Evolutionary conservation across 2,797 vertebrate genomes (phyloP).

Genomic region (Gouania willdenowi): DNA sequence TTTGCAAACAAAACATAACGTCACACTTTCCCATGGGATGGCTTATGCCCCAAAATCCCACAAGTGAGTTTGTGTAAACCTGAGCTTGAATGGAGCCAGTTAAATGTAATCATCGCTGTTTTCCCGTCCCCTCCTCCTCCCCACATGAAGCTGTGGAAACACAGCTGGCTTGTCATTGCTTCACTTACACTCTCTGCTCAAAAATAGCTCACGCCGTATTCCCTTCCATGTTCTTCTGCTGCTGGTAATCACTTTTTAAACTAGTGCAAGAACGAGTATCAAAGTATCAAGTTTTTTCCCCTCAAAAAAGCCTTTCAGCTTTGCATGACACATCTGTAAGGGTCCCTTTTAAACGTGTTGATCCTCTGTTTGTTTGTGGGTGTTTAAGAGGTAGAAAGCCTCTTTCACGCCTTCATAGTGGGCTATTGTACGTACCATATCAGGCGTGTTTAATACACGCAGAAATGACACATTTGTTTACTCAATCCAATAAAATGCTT

Average conservation of each 20-base stretch:
- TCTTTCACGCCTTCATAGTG: slow-evolving; percentile 43
- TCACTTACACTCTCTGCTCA: slow-evolving; percentile 31
- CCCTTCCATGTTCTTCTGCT: slow-evolving; percentile 33
- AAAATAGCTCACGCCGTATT: slow-evolving; percentile 37
- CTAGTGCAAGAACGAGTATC: slow-evolving; percentile 1
- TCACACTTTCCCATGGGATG: slow-evolving; percentile 15
- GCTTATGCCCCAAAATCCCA: slow-evolving; percentile 6
- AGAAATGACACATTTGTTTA: background rate
- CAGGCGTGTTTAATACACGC: slow-evolving; percentile 28
- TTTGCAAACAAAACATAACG: slow-evolving; percentile 7
- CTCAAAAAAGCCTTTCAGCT: slow-evolving; percentile 5
- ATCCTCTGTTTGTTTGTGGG: slow-evolving; percentile 57
- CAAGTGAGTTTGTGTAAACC: slow-evolving; percentile 33
- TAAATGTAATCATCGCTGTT: slow-evolving; percentile 24
- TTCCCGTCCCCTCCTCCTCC: slow-evolving; percentile 21
- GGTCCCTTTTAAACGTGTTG: slow-evolving; percentile 12
- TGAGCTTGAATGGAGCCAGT: slow-evolving; percentile 22
- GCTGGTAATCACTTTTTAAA: slow-evolving; percentile 15
- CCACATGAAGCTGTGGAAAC: slow-evolving; percentile 52
- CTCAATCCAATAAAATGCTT: no score
- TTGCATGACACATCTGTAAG: slow-evolving; percentile 9
- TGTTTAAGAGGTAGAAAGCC: slow-evolving; percentile 23
- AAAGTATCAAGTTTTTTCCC: background rate
- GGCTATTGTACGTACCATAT: slow-evolving; percentile 37
- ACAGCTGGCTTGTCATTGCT: slow-evolving; percentile 61